Evolutionary conservation across 1,140 invertebrate species (phyloP).

Genomic region (Drosophila kepulauana): DNA sequence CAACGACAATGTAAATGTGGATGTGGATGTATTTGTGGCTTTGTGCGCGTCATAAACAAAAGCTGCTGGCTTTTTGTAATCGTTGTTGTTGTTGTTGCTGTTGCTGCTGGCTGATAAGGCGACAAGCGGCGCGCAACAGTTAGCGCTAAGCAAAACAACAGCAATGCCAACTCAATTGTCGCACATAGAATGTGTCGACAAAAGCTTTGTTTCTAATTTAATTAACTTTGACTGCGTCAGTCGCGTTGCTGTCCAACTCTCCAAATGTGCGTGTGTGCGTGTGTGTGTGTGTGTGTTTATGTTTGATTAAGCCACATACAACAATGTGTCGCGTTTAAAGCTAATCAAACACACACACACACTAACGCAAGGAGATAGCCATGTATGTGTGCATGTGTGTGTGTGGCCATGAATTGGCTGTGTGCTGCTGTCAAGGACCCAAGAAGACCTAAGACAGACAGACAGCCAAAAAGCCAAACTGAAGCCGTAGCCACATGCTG

Average conservation of each 20-base stretch:
- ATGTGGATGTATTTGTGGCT: conserved; percentile 17
- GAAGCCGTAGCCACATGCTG: conserved; percentile 24
- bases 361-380: conserved; percentile 24
- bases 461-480: conserved; percentile 16
- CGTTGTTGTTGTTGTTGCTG: conserved; percentile 16
- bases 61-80: conserved; percentile 17
- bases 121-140: conserved; percentile 55
- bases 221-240: conserved; percentile 71
- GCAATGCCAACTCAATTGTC: conserved; percentile 34
- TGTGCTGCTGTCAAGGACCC: conserved; percentile 47
- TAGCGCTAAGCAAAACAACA: conserved; percentile 38
- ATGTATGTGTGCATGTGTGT: conserved; percentile 8
- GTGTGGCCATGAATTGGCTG: conserved; percentile 31
- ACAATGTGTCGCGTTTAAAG: conserved; percentile 28
- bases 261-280: conserved; percentile 23
- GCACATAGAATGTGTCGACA: conserved; percentile 44
- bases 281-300: conserved; percentile 33
- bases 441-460: conserved; percentile 35
- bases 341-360: conserved; percentile 60
- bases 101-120: conserved; percentile 40
- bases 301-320: conserved; percentile 56
- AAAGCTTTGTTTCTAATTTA: conserved; percentile 81
- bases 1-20: conserved; percentile 26
- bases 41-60: conserved; percentile 52
- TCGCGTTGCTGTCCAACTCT: not conserved